Conservation (phyloP, 2,888 invertebrate species). For the Notodonta ziczac region DNA sequence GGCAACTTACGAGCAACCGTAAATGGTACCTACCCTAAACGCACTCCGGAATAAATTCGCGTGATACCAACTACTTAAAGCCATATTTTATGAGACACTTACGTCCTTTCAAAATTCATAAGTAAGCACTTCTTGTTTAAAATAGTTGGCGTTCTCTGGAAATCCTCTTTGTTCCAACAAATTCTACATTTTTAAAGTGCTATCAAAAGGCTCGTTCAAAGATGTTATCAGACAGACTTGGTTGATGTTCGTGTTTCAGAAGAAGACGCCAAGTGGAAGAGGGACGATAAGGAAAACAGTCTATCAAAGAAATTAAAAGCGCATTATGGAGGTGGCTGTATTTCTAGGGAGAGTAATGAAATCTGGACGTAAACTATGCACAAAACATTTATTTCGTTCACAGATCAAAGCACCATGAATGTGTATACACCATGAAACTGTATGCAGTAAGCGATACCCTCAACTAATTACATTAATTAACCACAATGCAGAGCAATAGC, state of each 20-base stretch:
- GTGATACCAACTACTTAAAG: slow-evolving; percentile 18
- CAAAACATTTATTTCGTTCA: neutral
- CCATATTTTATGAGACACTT: slow-evolving; percentile 13
- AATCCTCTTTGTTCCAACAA: slow-evolving; percentile 17
- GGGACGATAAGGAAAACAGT: slow-evolving; percentile 34
- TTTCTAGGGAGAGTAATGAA: neutral
- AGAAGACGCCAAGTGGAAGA: slow-evolving; percentile 41
- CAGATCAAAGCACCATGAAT: too few relatives aligned
- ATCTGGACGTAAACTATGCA: neutral
- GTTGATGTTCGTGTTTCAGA: slow-evolving; percentile 33
- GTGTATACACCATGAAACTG: too few relatives aligned
- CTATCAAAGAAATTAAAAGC: slow-evolving; percentile 42
- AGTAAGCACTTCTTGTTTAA: slow-evolving; percentile 9
- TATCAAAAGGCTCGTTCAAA: slow-evolving; percentile 27
- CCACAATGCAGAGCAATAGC: neutral
- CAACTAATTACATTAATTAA: neutral
- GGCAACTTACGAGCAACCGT: slow-evolving; percentile 22
- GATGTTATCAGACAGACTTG: slow-evolving; percentile 36
- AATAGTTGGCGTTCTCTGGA: slow-evolving; percentile 18
- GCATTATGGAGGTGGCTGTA: slow-evolving; percentile 24
- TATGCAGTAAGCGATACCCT: too few relatives aligned
- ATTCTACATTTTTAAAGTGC: slow-evolving; percentile 26
- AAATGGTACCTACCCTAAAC: slow-evolving; percentile 18
- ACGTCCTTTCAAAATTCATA: slow-evolving; percentile 13
- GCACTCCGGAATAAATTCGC: slow-evolving; percentile 25